phyloP scores from a whole-genome alignment of 2,888 invertebrate genomes.

The Callimorpha dominula region DNA sequence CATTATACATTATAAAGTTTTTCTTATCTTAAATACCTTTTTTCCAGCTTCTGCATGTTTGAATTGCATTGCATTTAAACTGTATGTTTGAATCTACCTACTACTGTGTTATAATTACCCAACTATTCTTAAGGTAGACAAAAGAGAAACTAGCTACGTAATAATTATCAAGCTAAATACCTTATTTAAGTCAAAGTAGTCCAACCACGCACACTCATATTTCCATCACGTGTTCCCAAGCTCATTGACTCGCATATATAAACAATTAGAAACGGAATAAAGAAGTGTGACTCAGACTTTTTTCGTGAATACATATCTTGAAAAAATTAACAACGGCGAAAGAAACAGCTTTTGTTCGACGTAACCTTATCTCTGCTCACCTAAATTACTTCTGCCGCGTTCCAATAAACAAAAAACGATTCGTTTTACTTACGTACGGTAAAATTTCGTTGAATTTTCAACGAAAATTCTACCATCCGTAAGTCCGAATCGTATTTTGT shows the following conservation, averaged over 20 bases:
- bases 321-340: not conserved
- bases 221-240: not conserved
- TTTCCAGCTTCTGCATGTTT: not conserved
- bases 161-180: conserved; percentile 13
- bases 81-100: not conserved
- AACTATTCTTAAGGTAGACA: conserved; percentile 8
- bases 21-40: not conserved
- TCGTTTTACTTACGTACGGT: too few relatives aligned
- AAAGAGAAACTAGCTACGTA: conserved; percentile 17
- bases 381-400: not conserved
- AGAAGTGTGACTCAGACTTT: not conserved
- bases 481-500: too few relatives aligned
- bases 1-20: not conserved
- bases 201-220: conserved; percentile 7
- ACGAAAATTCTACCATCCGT: too few relatives aligned
- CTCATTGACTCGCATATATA: conserved; percentile 1
- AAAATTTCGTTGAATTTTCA: too few relatives aligned
- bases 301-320: not conserved
- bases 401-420: too few relatives aligned
- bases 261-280: not conserved
- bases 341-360: not conserved
- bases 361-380: not conserved
- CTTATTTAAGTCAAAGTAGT: conserved; percentile 8
- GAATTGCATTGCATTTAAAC: not conserved
- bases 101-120: not conserved